phyloP scores from a whole-genome alignment of 2,888 invertebrate genomes.

The Chrysotoxum bicinctum region DNA sequence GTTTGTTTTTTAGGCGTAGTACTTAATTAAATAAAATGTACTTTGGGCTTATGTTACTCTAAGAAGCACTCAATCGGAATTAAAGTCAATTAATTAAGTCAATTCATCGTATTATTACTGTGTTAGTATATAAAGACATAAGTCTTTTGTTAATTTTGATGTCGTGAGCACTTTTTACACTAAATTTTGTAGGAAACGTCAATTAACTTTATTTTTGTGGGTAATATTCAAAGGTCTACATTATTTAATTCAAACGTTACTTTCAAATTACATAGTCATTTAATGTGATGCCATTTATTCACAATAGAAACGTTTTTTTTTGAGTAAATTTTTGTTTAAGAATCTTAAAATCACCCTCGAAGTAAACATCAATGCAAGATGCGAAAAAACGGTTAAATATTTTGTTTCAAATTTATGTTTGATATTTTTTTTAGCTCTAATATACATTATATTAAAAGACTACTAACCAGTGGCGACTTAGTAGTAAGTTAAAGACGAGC shows the following conservation, averaged over 20 bases:
- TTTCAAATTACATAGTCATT: not conserved
- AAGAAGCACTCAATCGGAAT: conserved; percentile 15
- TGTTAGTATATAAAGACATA: not conserved
- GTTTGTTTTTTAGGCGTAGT: not conserved
- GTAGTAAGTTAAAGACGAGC: conserved; percentile 39
- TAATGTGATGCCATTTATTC: not conserved
- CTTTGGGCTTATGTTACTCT: not conserved
- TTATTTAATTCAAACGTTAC: not conserved
- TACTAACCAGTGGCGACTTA: conserved; percentile 57
- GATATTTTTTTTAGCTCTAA: not conserved
- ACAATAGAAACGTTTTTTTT: not conserved
- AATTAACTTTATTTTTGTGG: not conserved
- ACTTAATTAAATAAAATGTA: conserved; percentile 15
- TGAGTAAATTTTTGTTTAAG: not conserved
- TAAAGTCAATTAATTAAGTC: conserved; percentile 11
- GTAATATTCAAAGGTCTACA: not conserved
- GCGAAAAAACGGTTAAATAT: not conserved
- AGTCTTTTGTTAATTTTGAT: not conserved
- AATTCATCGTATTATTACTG: not conserved
- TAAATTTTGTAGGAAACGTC: not conserved
- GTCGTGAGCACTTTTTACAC: conserved; percentile 26
- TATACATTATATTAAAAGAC: not conserved
- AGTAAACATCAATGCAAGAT: not conserved
- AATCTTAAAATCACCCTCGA: not conserved
- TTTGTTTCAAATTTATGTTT: not conserved